Conservation (phyloP, 1,140 invertebrate species). For the Anastrepha ludens region DNA sequence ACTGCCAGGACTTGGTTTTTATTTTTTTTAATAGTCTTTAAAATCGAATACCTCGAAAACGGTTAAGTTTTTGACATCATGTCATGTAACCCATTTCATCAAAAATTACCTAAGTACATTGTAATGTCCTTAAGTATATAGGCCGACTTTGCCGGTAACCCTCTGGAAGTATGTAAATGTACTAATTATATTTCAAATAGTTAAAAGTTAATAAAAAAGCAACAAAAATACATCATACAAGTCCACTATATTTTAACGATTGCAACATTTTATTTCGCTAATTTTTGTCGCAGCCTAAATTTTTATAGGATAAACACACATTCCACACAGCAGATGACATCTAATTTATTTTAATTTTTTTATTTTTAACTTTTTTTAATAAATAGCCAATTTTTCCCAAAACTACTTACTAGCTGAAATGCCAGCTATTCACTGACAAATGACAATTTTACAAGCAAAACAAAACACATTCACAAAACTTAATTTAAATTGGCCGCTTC, state of each 20-base stretch:
- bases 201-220: neutral
- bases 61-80: too few relatives aligned
- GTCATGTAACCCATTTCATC: too few relatives aligned
- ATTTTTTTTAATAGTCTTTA: too few relatives aligned
- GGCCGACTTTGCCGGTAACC: too few relatives aligned
- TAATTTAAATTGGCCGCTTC: conserved; percentile 21
- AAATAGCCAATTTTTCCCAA: neutral
- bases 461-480: neutral
- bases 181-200: neutral
- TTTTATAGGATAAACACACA: neutral
- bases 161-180: neutral
- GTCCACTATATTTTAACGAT: too few relatives aligned
- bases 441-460: neutral
- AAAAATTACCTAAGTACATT: too few relatives aligned
- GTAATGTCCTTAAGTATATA: too few relatives aligned
- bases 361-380: neutral
- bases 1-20: too few relatives aligned
- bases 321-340: neutral
- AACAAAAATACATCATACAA: neutral
- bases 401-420: conserved; percentile 5
- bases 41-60: too few relatives aligned
- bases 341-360: neutral
- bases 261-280: neutral
- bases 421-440: neutral
- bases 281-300: neutral